These are phyloP conservation scores for Pristionchus fissidentatus DNA, from an alignment of 2,888 invertebrate species.

Conservation along the genomic window DNA sequence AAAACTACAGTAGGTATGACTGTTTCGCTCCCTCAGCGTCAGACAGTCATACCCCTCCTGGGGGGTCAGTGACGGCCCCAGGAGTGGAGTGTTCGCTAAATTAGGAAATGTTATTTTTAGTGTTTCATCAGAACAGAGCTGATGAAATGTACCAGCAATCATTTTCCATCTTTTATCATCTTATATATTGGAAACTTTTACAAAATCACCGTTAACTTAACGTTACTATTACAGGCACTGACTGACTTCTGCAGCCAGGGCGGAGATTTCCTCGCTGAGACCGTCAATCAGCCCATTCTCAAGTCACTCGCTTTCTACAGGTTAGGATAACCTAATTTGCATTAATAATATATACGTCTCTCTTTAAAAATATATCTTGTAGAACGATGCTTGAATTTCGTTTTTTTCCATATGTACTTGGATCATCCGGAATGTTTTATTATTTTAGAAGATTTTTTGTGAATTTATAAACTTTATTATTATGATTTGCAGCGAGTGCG, in stretches of 20 bases:
- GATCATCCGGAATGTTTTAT: too few species aligned
- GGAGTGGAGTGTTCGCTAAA: too few species aligned
- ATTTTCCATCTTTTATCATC: neutral
- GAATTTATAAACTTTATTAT: neutral
- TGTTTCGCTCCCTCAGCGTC: too few species aligned
- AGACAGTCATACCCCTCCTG: too few species aligned
- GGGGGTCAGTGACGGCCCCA: too few species aligned
- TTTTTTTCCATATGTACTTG: too few species aligned
- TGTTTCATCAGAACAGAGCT: neutral
- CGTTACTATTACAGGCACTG: conserved; percentile 57
- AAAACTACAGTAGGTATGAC: too few species aligned
- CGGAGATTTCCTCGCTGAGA: conserved; percentile 61
- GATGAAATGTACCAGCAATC: too few species aligned
- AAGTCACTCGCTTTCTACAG: conserved; percentile 68
- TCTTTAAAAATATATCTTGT: too few species aligned
- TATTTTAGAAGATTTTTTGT: neutral
- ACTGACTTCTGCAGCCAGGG: conserved; percentile 69
- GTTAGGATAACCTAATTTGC: neutral
- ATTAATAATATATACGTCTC: neutral
- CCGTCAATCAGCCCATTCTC: conserved; percentile 60
- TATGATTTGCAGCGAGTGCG: conserved; percentile 50
- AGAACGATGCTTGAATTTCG: too few species aligned
- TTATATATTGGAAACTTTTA: neutral
- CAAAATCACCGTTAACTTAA: neutral
- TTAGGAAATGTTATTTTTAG: too few species aligned